Base-by-base conservation (phyloP, 2,888 invertebrate genomes). In the Yponomeuta plumbellus region DNA sequence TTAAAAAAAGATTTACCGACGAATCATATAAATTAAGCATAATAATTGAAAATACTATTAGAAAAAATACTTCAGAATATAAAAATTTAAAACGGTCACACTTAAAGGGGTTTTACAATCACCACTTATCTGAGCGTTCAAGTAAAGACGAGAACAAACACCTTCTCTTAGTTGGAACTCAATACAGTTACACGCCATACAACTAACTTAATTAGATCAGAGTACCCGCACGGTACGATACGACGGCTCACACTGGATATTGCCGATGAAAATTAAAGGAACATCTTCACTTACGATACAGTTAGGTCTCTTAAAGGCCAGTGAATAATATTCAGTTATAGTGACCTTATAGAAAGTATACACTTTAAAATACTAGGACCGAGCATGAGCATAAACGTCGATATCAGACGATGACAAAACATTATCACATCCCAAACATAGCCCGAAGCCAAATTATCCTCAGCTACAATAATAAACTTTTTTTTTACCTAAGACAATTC, bases 161-260 rank as follows among this genome's bases (percentile, higher is more conserved):
- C 69, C 71, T 76, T 72, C 71, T 75, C 56, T 73, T 74, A 75
- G 71, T 73, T 73, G 73, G 76, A 74, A 79, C 77, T 84, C 81
- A 81, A 85, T 80, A 85, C 85, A 85, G 79, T 83, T 85, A 85
- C 87, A 84, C 86, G 76, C 76, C 82, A 86, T 86, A 86, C 73
- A 77, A 39, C 81, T 88, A 88, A 80, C 79, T 78, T 83, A 84
- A 77, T 71, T 79, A 74, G 70, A 64, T 75, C 79, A 11, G 80
- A 75, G 83, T 88, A 90, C 88, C 85, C 17, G 67, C 66, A 17
- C 68, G 86, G 89, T 87, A 88, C 86, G 80, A 77, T 73, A 70
- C 72, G 70, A 68, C 70, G 69, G 69, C 70, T 73, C 71, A 71
- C 70, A 75, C 74, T 74, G 40, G 65, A 34, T 62, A 59, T 59